Base-by-base conservation (phyloP, 2,113 vertebrate genomes). In the Notarius lentiginosus region DNA sequence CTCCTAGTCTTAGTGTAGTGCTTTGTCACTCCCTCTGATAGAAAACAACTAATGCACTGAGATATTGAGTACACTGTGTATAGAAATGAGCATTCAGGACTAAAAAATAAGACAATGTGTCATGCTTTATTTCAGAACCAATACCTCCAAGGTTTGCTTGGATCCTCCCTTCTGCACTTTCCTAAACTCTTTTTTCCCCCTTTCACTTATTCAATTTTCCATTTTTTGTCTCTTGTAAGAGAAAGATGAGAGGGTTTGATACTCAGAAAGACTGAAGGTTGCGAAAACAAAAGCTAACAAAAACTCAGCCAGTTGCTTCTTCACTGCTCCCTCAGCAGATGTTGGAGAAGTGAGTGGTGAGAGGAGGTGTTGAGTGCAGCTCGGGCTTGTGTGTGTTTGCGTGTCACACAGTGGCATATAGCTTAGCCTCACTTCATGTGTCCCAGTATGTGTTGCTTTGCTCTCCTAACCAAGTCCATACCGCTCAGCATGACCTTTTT, bases 401-500 rank as follows among this genome's bases (percentile, higher is more conserved):
- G 79, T 87, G 76, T 82, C 79, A 66, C 77, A 34, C 56, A 79
- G 65, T 88, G 84, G 81, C 63, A 77, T 88, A 88, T 88, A 65
- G 73, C 68, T 73, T 75, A 83, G 79, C 58, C 70, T 79, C 81
- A 63, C 75, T 85, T 84, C 58, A 75, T 63, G 79, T 83, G 24
- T 88, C 89, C 84, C 56, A 79, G 49, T 89, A 79, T 81, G 72
- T 63, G 70, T 87, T 84, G 86, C 73, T 91, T 93, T 92, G 89
- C 88, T 47, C 61, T 81, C 27, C 51, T 79, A 79, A 79, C 15
- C 22, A 49, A 61, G 68, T 79, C 63, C 84, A 27, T 68, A 56
- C 47, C 55, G 27, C 84, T 82, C 82, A 60, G 76, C 88, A 90
- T 90, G 85, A 84, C 84, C 84, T 88, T 84, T 87, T 53, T 90